A percentile compares a stretch with the other conserved stretches of the same genome.
These are phyloP conservation scores for Heliothis subflexa DNA, from an alignment of 1,140 invertebrate species.

Conservation along the genomic window DNA sequence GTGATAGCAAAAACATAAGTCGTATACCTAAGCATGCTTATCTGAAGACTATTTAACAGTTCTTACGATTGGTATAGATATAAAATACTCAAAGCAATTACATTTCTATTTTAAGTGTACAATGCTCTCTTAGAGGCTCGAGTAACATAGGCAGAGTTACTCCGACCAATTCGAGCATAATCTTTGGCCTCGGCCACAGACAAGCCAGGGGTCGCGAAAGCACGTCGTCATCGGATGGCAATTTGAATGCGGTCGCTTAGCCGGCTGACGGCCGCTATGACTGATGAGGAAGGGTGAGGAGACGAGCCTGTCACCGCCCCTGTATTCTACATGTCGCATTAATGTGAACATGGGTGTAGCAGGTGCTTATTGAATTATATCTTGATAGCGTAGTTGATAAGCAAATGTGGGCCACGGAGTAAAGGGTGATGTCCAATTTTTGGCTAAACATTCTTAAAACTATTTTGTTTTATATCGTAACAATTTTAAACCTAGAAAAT, in stretches of 20 bases:
- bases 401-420: slow-evolving; percentile 4
- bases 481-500: too few species aligned
- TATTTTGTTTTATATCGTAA: too few species aligned
- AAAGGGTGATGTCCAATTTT: slow-evolving; percentile 12
- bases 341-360: slow-evolving; percentile 67
- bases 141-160: slow-evolving; percentile 42
- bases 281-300: slow-evolving; percentile 84
- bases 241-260: slow-evolving; percentile 85
- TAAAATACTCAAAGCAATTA: too few species aligned
- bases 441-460: too few species aligned
- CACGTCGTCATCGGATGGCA: slow-evolving; percentile 82
- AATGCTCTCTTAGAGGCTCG: background rate
- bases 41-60: too few species aligned
- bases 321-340: slow-evolving; percentile 77
- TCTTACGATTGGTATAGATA: too few species aligned
- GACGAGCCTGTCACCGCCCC: slow-evolving; percentile 75
- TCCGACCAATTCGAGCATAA: slow-evolving; percentile 9
- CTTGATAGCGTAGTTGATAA: slow-evolving; percentile 26
- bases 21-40: too few species aligned
- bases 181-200: slow-evolving; percentile 71
- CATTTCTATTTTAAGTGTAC: background rate
- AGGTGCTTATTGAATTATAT: slow-evolving; percentile 57
- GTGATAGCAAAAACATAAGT: too few species aligned
- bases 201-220: slow-evolving; percentile 79
- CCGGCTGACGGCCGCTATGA: slow-evolving; percentile 80